These are phyloP conservation scores for Myotis vivesi DNA, from an alignment of 2,797 vertebrate species.

Conservation along the genomic window DNA sequence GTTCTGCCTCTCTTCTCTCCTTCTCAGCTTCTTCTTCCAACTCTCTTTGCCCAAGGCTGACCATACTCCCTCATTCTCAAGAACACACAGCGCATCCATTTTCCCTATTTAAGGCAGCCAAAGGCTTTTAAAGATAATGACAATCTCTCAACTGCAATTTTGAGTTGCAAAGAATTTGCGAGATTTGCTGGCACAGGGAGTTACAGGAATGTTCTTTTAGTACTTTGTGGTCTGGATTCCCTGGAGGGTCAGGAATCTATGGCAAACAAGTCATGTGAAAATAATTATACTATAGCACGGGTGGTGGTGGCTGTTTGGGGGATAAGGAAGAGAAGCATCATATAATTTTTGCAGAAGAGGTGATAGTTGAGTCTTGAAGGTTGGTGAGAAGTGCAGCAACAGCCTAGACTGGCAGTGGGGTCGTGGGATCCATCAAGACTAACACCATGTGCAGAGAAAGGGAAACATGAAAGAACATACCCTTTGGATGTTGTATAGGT, in stretches of 20 bases:
- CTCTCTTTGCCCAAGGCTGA: slow-evolving; percentile 41
- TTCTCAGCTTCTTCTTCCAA: background rate
- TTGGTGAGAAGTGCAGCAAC: background rate
- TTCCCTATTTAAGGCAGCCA: slow-evolving; percentile 61
- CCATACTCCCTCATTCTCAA: slow-evolving; percentile 40
- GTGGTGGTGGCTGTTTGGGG: background rate
- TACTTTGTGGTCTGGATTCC: slow-evolving; percentile 56
- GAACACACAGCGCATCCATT: slow-evolving; percentile 54
- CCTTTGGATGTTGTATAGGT: background rate
- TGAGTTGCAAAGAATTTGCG: slow-evolving; percentile 69
- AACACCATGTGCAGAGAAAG: background rate
- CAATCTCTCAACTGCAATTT: slow-evolving; percentile 61
- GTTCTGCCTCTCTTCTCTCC: background rate
- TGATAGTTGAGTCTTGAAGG: background rate
- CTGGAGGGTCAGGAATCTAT: slow-evolving; percentile 23
- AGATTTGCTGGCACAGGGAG: slow-evolving; percentile 55
- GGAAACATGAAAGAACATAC: background rate
- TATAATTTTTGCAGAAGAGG: background rate
- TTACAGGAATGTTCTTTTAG: slow-evolving; percentile 62
- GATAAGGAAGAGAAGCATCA: background rate
- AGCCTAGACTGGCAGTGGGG: background rate
- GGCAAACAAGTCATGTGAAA: slow-evolving; percentile 35
- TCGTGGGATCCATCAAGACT: background rate
- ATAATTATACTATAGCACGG: background rate
- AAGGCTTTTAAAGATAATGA: slow-evolving; percentile 68